Conservation (phyloP, 2,888 invertebrate species). For the Callinectes sapidus region DNA sequence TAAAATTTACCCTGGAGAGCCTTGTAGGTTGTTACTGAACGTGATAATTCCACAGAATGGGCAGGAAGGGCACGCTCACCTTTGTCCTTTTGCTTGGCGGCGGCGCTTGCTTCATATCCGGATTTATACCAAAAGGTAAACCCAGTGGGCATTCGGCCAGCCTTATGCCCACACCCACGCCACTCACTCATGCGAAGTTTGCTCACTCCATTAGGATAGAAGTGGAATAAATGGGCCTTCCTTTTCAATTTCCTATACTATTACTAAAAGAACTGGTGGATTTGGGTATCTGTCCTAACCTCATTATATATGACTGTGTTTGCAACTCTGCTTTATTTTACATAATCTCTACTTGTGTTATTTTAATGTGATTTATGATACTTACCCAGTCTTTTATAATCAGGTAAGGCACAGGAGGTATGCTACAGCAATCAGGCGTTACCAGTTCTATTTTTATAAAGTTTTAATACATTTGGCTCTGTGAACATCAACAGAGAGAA, state of each 20-base stretch:
- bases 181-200: slow-evolving; percentile 41
- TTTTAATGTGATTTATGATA: not conserved
- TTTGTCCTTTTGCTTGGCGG: slow-evolving; percentile 71
- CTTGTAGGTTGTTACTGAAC: slow-evolving; percentile 66
- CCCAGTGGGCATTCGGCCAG: slow-evolving; percentile 46
- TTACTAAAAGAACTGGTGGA: not conserved
- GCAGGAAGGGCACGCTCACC: slow-evolving; percentile 71
- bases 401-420: not conserved
- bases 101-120: slow-evolving; percentile 69
- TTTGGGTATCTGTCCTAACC: not conserved
- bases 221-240: not conserved
- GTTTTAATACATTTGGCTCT: not conserved
- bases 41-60: slow-evolving; percentile 70
- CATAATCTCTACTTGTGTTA: not conserved
- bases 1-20: slow-evolving; percentile 51
- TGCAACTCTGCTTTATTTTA: not conserved
- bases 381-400: not conserved
- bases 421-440: not conserved
- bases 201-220: slow-evolving; percentile 15
- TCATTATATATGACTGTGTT: slow-evolving; percentile 15
- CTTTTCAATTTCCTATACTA: not conserved
- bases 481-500: not conserved
- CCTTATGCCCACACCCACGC: slow-evolving; percentile 43
- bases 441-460: not conserved
- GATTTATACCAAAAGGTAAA: slow-evolving; percentile 71